These are phyloP conservation scores for Muntiacus muntjak DNA, from an alignment of 2,113 vertebrate genomes.

Conservation along the genomic window DNA sequence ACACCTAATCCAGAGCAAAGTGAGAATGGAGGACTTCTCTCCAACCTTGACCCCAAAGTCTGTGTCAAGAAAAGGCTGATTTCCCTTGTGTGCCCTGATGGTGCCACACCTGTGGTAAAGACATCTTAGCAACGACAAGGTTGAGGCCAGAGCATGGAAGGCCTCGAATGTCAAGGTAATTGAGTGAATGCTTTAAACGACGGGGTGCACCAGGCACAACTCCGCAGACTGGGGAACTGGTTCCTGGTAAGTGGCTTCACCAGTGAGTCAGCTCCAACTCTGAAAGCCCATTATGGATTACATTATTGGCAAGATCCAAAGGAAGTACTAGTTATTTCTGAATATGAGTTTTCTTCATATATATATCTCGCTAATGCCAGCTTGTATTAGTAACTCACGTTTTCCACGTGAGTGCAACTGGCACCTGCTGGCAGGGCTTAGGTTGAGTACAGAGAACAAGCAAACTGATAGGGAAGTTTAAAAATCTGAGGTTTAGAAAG, in stretches of 20 bases:
- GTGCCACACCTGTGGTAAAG: background rate
- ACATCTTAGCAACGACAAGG: background rate
- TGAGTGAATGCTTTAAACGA: background rate
- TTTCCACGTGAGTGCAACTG: background rate
- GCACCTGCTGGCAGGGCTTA: background rate
- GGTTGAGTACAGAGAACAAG: background rate
- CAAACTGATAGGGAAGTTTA: background rate
- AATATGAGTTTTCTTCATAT: background rate
- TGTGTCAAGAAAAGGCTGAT: background rate
- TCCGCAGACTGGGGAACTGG: background rate
- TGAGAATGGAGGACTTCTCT: background rate
- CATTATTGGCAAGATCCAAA: background rate
- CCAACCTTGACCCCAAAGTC: background rate
- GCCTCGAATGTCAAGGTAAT: background rate
- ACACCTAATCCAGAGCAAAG: background rate
- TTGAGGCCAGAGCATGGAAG: background rate
- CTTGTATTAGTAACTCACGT: background rate
- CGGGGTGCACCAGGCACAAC: rapidly evolving
- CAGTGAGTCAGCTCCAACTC: background rate
- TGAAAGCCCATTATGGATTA: background rate
- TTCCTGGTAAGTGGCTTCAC: background rate
- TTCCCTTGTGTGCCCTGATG: background rate
- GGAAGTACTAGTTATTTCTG: background rate
- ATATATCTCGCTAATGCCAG: background rate
- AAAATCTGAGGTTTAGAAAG: slow-evolving; percentile 38